These are phyloP conservation scores for Nycticebus coucang DNA, from an alignment of 2,113 vertebrate genomes.

Conservation along the genomic window DNA sequence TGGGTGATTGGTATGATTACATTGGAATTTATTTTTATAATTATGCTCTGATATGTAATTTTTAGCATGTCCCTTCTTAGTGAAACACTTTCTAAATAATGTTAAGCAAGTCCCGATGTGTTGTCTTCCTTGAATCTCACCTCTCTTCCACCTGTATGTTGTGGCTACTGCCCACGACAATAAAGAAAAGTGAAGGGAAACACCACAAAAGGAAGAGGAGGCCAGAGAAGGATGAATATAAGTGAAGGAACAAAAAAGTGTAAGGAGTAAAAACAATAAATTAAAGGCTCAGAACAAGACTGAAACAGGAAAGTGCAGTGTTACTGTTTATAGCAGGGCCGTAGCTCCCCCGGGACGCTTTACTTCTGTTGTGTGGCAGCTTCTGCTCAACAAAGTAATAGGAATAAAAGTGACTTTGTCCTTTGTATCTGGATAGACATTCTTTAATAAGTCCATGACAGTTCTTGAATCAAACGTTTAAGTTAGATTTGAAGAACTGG, in stretches of 20 bases:
- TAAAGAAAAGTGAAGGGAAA: slow-evolving; percentile 16
- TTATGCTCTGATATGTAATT: neutral
- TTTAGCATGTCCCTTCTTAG: neutral
- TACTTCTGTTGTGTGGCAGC: too few relatives aligned
- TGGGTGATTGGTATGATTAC: neutral
- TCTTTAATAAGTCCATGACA: neutral
- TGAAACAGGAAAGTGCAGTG: neutral
- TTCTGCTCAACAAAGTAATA: neutral
- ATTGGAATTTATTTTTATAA: neutral
- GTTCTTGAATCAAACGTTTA: neutral
- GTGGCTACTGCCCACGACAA: neutral
- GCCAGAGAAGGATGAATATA: neutral
- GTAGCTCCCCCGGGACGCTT: neutral
- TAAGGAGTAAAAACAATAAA: neutral
- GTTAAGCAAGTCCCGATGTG: neutral
- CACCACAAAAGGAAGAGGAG: neutral
- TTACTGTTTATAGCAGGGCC: neutral
- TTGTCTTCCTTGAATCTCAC: neutral
- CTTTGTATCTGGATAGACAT: too few relatives aligned
- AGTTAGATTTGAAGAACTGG: neutral
- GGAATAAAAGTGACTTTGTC: neutral
- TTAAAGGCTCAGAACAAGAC: neutral
- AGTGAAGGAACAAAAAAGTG: neutral
- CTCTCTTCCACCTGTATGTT: neutral
- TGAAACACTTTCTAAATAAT: neutral